Conservation (phyloP, 2,888 invertebrate genomes). For the Rhagium mordax region DNA sequence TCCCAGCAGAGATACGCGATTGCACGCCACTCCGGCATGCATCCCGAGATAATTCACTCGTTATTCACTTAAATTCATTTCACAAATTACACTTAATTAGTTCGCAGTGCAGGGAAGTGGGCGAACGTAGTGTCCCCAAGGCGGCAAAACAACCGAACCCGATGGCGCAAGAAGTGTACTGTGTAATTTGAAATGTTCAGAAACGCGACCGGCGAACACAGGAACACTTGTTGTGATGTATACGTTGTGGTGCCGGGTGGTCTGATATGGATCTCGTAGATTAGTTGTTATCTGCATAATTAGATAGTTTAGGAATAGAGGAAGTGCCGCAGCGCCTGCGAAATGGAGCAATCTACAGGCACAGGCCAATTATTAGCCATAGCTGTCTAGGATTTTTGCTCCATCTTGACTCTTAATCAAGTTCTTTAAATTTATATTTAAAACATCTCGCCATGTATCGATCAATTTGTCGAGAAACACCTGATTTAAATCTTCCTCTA, state of each 20-base stretch:
- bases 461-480: too few relatives aligned
- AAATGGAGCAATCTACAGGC: too few relatives aligned
- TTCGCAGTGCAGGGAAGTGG: conserved; percentile 3
- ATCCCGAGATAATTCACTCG: conserved; percentile 15
- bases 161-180: conserved; percentile 5
- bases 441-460: too few relatives aligned
- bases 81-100: conserved; percentile 20
- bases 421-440: too few relatives aligned
- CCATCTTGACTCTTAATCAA: too few relatives aligned
- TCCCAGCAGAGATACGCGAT: not conserved
- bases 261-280: not conserved
- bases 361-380: too few relatives aligned
- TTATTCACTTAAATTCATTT: conserved; percentile 18
- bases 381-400: too few relatives aligned
- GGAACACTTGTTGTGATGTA: conserved; percentile 6
- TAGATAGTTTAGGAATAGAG: not conserved
- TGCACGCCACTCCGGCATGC: not conserved
- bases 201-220: conserved; percentile 1
- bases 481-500: too few relatives aligned
- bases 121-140: conserved; percentile 2
- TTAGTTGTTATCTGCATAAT: conserved; percentile 5
- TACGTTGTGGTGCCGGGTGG: not conserved
- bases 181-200: conserved; percentile 20
- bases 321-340: too few relatives aligned
- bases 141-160: conserved; percentile 4